Evolutionary conservation across 1,140 invertebrate genomes (phyloP).

Genomic region (Drosophila repletoides): DNA sequence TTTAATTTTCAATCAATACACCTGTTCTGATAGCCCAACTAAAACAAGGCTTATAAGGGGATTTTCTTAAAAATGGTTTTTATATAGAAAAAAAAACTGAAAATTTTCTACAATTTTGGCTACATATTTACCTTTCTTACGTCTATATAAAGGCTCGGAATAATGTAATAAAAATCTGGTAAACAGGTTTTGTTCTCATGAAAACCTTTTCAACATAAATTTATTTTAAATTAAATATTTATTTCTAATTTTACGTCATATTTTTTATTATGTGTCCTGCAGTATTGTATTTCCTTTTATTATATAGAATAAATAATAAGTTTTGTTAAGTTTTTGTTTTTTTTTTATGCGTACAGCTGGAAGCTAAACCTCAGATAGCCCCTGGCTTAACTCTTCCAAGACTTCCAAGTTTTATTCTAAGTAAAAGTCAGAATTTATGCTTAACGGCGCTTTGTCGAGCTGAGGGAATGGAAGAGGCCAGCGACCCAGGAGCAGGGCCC

Average conservation of each 20-base stretch:
- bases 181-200: too few species aligned
- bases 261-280: background rate
- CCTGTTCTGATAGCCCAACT: too few species aligned
- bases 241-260: background rate
- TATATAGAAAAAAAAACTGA: too few species aligned
- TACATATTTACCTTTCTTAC: too few species aligned
- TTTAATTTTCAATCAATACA: too few species aligned
- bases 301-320: slow-evolving; percentile 9
- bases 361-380: slow-evolving; percentile 5
- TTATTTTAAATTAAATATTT: background rate
- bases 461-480: slow-evolving; percentile 45
- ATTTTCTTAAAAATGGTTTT: too few species aligned
- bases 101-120: too few species aligned
- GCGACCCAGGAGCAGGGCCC: slow-evolving; percentile 29
- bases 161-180: too few species aligned
- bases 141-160: too few species aligned
- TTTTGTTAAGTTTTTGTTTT: slow-evolving; percentile 5
- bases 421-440: slow-evolving; percentile 39
- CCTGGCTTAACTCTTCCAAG: slow-evolving; percentile 7
- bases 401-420: slow-evolving; percentile 26
- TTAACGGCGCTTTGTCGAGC: slow-evolving; percentile 6
- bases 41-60: too few species aligned
- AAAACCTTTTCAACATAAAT: too few species aligned
- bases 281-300: background rate
- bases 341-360: too few species aligned